Base-by-base conservation (phyloP, 2,888 invertebrate species). In the Catocala sponsa region DNA sequence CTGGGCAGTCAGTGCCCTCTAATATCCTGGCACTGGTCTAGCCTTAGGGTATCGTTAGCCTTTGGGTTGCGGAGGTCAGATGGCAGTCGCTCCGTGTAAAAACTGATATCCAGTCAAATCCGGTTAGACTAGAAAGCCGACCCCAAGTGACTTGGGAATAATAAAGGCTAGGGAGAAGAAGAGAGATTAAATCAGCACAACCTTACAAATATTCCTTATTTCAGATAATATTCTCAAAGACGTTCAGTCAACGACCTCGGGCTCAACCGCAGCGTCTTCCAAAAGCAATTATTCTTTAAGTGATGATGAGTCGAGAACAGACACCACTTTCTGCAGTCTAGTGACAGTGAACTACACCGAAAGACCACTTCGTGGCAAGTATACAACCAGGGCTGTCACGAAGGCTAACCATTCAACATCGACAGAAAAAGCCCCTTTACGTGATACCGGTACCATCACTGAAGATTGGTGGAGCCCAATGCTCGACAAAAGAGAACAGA, bases 381-480 rank as follows among this genome's bases (percentile, higher is more conserved):
- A 9, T 5, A 76, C 56, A 62, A 43, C 63, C 9, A 75, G 56
- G 65, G 70, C 74, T 0, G 25, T 82, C 0, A 85, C 84, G 0
- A 89, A 85, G 54, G 43, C 76, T 0, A 87, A 89, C 55, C 83
- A 79, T 53, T 79, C 81, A 0, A 88, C 86, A 0, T 38, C 66
- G 0, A 89, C 86, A 0, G 84, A 87, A 0, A 76, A 51, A 38
- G 56, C 75, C 0, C 70, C 25, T 0, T 49, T 80, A 0, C 76
- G 83, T 42, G 83, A 91, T 47, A 84, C 81, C 0, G 87, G 88
- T 43, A 91, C 89, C 0, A 47, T 74, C 0, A 91, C 88, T 0
- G 68, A 79, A 11, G 91, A 90, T 59, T 92, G 91, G 91, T 91
- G 91, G 89, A 90, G 88, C 68, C 90, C 91, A 0, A 71, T 89